phyloP scores from a whole-genome alignment of 2,113 vertebrate species.

The Lophura nycthemera region DNA sequence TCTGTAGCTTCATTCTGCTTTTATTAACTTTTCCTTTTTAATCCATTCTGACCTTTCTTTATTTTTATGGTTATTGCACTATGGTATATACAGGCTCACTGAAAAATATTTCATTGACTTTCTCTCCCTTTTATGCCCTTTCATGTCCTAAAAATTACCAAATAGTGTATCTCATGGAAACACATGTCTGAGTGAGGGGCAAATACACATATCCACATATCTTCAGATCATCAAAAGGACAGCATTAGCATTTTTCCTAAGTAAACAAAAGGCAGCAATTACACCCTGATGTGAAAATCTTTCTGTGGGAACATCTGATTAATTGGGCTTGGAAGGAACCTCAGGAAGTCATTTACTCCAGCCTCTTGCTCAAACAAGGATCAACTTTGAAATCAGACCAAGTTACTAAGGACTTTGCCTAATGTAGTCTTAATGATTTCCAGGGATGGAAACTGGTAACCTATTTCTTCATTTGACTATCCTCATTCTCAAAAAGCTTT shows the following conservation, averaged over 20 bases:
- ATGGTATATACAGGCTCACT: not conserved
- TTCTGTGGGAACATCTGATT: not conserved
- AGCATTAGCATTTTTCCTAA: not conserved
- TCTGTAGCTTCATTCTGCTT: not conserved
- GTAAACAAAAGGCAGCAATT: not conserved
- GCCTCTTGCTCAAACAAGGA: fast-evolving
- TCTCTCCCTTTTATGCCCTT: not conserved
- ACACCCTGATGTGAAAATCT: not conserved
- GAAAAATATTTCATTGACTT: not conserved
- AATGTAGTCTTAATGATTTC: not conserved
- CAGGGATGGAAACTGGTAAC: not conserved
- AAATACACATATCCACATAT: not conserved
- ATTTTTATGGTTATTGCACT: not conserved
- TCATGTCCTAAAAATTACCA: not conserved
- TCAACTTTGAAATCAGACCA: not conserved
- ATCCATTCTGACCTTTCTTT: not conserved
- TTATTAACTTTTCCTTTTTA: not conserved
- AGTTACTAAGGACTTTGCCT: not conserved
- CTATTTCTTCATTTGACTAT: not conserved
- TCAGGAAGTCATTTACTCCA: not conserved
- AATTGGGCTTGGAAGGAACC: not conserved
- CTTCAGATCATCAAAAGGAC: not conserved
- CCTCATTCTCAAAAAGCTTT: not conserved
- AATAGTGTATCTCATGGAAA: not conserved
- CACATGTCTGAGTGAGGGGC: not conserved